phyloP scores from a whole-genome alignment of 2,888 invertebrate species.

The Andrena marginata region DNA sequence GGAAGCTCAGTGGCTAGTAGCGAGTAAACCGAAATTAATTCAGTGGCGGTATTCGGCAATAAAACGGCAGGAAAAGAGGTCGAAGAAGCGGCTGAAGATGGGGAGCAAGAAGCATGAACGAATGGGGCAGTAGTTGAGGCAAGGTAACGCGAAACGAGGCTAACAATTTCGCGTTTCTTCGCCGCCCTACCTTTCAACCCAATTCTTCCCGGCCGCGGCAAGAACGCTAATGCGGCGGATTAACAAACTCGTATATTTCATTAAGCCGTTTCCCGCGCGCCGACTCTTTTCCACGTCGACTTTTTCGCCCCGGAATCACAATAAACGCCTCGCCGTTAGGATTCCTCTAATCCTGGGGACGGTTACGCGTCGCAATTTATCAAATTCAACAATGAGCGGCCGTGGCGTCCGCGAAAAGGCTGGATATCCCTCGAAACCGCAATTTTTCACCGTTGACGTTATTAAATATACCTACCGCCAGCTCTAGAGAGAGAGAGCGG shows the following conservation, averaged over 20 bases:
- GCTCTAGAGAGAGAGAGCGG: not conserved
- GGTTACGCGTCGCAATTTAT: constrained; percentile 16
- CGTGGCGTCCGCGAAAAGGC: not conserved
- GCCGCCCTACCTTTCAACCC: constrained; percentile 7
- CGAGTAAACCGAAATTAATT: not conserved
- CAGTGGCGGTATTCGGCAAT: not conserved
- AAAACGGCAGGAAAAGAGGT: not conserved
- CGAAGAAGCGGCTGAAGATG: not conserved
- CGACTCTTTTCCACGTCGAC: constrained; percentile 32
- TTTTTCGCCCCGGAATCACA: constrained; percentile 4
- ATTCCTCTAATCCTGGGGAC: constrained; percentile 25
- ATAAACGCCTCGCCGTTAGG: constrained; percentile 29
- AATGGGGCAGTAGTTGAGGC: not conserved
- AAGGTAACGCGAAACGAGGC: constrained; percentile 13
- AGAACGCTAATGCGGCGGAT: constrained; percentile 61
- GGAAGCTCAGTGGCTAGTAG: not conserved
- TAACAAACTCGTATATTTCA: constrained; percentile 74
- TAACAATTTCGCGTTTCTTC: constrained; percentile 41
- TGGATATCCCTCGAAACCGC: not conserved
- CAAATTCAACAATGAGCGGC: constrained; percentile 26
- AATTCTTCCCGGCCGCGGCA: constrained; percentile 36
- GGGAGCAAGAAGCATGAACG: not conserved
- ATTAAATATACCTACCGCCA: constrained; percentile 14
- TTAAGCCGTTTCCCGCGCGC: constrained; percentile 58
- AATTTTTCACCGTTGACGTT: constrained; percentile 16